These are phyloP conservation scores for Lepidochitona cinerea DNA, from an alignment of 2,888 invertebrate genomes.

Conservation along the genomic window DNA sequence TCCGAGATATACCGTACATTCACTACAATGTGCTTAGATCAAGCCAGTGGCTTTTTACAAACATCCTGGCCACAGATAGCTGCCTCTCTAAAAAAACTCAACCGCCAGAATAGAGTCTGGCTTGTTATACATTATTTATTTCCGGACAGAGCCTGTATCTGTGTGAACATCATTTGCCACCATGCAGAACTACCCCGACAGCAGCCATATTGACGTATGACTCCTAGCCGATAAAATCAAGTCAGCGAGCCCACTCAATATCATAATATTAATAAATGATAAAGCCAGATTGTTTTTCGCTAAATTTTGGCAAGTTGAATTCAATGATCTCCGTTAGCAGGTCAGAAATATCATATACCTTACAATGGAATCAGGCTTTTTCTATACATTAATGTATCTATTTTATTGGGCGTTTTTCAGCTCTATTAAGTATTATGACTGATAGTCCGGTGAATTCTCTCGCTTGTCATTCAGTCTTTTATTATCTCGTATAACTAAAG, in stretches of 20 bases:
- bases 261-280: slow-evolving; percentile 4
- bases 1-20: no score
- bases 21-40: no score
- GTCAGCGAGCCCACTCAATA: slow-evolving; percentile 2
- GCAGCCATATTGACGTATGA: slow-evolving; percentile 3
- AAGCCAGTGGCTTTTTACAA: background rate
- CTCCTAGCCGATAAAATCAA: background rate
- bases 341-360: no score
- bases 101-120: background rate
- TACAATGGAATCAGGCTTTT: no score
- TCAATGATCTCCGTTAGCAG: no score
- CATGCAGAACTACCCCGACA: background rate
- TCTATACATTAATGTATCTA: no score
- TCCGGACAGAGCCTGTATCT: background rate
- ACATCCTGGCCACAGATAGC: background rate
- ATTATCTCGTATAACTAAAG: background rate
- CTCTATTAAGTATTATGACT: background rate
- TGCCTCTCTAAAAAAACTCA: slow-evolving; percentile 2
- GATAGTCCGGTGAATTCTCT: background rate
- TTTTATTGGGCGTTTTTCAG: no score
- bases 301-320: no score
- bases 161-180: background rate
- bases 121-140: slow-evolving; percentile 8
- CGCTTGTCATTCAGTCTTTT: background rate
- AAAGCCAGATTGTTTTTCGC: background rate